Evolutionary conservation across 92 coral and sea anemone genomes (phyloP).

Genomic region (Umimayanthus chanpuru): DNA sequence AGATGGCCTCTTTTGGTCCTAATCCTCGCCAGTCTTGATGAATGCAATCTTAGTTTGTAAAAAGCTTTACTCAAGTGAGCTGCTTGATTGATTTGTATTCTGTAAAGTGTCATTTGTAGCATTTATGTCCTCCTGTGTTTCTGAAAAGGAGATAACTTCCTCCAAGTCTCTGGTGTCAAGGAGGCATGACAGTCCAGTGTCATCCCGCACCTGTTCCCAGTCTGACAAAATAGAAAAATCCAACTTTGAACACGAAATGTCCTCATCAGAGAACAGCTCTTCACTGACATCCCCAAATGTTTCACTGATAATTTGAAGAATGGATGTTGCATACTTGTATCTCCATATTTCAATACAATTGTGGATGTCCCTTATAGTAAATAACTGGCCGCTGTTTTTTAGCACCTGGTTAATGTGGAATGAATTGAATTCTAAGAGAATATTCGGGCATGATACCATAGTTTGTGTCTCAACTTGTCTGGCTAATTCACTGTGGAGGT

Average conservation of each 20-base stretch:
- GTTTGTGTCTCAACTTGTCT: constrained; percentile 20
- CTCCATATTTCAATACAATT: constrained; percentile 31
- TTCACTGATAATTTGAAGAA: constrained; percentile 26
- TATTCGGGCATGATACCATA: constrained; percentile 28
- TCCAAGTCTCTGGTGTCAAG: constrained; percentile 37
- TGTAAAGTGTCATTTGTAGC: not conserved
- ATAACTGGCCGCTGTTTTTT: constrained; percentile 13
- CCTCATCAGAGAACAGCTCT: constrained; percentile 23
- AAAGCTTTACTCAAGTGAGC: too few relatives aligned
- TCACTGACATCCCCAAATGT: constrained; percentile 27
- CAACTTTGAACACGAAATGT: not conserved
- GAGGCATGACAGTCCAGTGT: constrained; percentile 18
- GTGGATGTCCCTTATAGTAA: constrained; percentile 31
- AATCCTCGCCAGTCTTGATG: too few relatives aligned
- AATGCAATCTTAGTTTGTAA: too few relatives aligned
- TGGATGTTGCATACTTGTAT: constrained; percentile 11
- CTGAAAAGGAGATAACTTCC: constrained; percentile 31
- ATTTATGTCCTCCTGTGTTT: constrained; percentile 3
- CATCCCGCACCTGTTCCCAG: constrained; percentile 34
- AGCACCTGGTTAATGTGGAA: constrained; percentile 35
- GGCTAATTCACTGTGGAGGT: constrained; percentile 7
- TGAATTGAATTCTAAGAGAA: constrained; percentile 22
- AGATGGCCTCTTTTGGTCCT: too few relatives aligned
- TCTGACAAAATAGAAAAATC: constrained; percentile 29
- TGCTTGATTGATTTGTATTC: too few relatives aligned